Base-by-base conservation (phyloP, 2,888 invertebrate species). In the Spatulosminthurus flaviceps region DNA sequence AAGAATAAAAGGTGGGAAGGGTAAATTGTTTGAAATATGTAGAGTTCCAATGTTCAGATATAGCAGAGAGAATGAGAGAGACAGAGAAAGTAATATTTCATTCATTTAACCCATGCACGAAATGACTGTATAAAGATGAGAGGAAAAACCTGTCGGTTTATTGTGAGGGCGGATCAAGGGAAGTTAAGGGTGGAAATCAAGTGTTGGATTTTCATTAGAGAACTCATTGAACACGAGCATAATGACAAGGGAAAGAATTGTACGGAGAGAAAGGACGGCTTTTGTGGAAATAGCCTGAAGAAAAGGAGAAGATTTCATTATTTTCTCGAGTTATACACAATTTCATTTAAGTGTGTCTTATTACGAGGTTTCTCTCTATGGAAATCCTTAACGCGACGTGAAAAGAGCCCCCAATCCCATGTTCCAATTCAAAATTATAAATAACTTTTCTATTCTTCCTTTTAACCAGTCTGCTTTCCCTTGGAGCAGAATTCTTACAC, bases 391-490 rank as follows among this genome's bases (percentile, higher is more conserved):
- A n/a, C 51, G 51, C 16, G 19, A 51, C 51, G n/a, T 51, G 51
- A 51, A 51, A 51, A 51, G 51, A 51, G 51, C 51, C n/a, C 51
- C 16, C 51, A 51, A 51, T 51, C 51, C 51, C 60, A 13, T 21
- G 60, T 16, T 60, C 60, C 64, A 64, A 64, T 22, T 64, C 64
- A 64, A 64, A 64, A 64, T 64, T 64, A 64, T 64, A 64, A 21
- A 64, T 64, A 64, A 64, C 64, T 64, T 26, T 26, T 26, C 22
- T 26, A 64, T 64, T 64, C 11, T 64, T 64, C 64, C 64, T 11
- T 51, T 51, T 51, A 51, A 51, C 19, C 1, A 16, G 51, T 2
- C n/a, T 41, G 7, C 7, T 41, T 41, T 41, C 41, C 41, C 41
- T 7, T 13, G 7, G 7, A 41, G 9, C 7, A 7, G 13, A 41